phyloP scores from a whole-genome alignment of 1,140 invertebrate genomes.

The Andricus grossulariae region DNA sequence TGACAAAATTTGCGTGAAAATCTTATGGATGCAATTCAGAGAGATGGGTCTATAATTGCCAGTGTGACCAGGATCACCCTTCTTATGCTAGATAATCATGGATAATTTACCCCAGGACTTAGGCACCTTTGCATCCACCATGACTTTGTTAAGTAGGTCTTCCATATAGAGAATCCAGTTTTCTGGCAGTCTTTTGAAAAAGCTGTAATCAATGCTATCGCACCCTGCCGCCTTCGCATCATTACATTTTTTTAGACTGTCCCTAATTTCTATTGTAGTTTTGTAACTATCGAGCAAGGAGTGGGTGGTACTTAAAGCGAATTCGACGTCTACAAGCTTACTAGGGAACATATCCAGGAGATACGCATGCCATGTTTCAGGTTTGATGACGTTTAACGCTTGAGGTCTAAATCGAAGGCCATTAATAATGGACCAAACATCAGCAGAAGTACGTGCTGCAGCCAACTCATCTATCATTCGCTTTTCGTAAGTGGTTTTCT shows the following conservation, averaged over 20 bases:
- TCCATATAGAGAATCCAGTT: conserved; percentile 31
- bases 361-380: too few species aligned
- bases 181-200: conserved; percentile 32
- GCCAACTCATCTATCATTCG: too few species aligned
- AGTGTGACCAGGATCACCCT: conserved; percentile 33
- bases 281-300: too few species aligned
- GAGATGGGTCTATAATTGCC: conserved; percentile 41
- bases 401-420: too few species aligned
- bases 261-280: too few species aligned
- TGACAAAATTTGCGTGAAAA: background rate
- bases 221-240: background rate
- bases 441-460: too few species aligned
- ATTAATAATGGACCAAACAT: too few species aligned
- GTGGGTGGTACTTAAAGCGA: too few species aligned
- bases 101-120: conserved; percentile 25
- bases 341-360: too few species aligned
- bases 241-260: background rate
- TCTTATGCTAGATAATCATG: conserved; percentile 38
- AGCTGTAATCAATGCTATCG: conserved; percentile 18
- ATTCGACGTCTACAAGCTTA: too few species aligned
- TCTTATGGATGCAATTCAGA: background rate
- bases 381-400: too few species aligned
- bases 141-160: conserved; percentile 33
- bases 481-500: too few species aligned
- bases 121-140: conserved; percentile 33